Evolutionary conservation across 2,888 invertebrate species (phyloP).

Genomic region (Andrena dorsata): DNA sequence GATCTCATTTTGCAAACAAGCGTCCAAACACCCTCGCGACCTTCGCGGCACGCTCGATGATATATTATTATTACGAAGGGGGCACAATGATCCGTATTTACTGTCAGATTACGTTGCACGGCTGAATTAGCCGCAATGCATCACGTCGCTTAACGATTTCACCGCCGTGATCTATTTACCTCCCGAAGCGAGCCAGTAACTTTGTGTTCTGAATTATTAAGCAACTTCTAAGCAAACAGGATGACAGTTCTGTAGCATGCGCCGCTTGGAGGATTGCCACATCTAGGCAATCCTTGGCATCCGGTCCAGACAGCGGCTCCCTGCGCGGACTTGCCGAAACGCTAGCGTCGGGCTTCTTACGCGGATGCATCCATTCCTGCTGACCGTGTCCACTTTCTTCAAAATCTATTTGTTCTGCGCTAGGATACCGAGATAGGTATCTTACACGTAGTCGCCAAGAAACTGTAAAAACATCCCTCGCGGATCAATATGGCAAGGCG

Average conservation of each 20-base stretch:
- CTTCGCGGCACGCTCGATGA: neutral
- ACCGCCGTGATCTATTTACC: conserved; percentile 40
- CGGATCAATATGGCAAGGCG: too few species aligned
- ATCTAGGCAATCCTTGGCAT: conserved; percentile 53
- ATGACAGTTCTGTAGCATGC: conserved; percentile 54
- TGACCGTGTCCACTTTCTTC: conserved; percentile 34
- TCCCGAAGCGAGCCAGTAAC: conserved; percentile 27
- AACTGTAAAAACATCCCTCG: too few species aligned
- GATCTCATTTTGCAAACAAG: neutral
- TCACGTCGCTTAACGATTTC: conserved; percentile 54
- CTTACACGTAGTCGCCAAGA: neutral
- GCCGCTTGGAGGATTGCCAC: conserved; percentile 62
- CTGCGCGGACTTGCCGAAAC: conserved; percentile 21
- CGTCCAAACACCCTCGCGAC: neutral
- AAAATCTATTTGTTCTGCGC: neutral
- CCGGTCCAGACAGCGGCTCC: conserved; percentile 38
- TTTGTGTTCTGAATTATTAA: conserved; percentile 59
- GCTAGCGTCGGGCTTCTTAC: conserved; percentile 40
- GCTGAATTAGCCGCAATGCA: conserved; percentile 55
- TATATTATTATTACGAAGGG: conserved; percentile 44
- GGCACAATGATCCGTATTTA: conserved; percentile 42
- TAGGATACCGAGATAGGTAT: neutral
- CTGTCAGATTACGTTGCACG: conserved; percentile 44
- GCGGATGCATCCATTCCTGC: conserved; percentile 35
- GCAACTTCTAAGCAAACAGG: conserved; percentile 50